Percentiles rank a stretch among this genome's conserved stretches.
phyloP scores from a whole-genome alignment of 2,113 vertebrate genomes.

The Aix galericulata region DNA sequence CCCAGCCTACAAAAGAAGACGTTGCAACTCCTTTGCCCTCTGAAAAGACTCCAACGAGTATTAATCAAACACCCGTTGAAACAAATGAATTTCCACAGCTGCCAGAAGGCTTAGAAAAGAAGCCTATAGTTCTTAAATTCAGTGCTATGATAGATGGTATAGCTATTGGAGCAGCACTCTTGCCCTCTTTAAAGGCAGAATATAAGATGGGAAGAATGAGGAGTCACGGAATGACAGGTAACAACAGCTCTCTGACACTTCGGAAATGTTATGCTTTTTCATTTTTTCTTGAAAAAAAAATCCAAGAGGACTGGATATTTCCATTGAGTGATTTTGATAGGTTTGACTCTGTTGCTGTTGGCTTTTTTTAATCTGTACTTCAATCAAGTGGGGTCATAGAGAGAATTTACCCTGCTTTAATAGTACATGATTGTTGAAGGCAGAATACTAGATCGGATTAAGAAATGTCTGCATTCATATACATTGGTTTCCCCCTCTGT shows the following conservation, averaged over 20 bases:
- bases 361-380: background rate
- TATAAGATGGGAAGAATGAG: slow-evolving; percentile 98
- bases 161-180: slow-evolving; percentile 92
- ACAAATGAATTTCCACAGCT: slow-evolving; percentile 97
- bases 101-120: slow-evolving; percentile 96
- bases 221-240: slow-evolving; percentile 97
- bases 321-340: background rate
- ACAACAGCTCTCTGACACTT: background rate
- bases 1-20: slow-evolving; percentile 88
- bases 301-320: background rate
- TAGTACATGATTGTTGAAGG: background rate
- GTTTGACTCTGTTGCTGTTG: background rate
- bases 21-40: slow-evolving; percentile 89
- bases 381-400: fast-evolving
- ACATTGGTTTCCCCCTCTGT: background rate
- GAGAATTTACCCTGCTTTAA: background rate
- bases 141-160: slow-evolving; percentile 98
- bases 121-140: slow-evolving; percentile 98
- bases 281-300: background rate
- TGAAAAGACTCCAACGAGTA: slow-evolving; percentile 90
- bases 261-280: background rate
- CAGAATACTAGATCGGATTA: background rate
- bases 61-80: slow-evolving; percentile 94
- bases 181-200: slow-evolving; percentile 95
- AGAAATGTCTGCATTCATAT: background rate